Conservation (phyloP, 2,113 vertebrate genomes). For the Rhinichthys klamathensis region DNA sequence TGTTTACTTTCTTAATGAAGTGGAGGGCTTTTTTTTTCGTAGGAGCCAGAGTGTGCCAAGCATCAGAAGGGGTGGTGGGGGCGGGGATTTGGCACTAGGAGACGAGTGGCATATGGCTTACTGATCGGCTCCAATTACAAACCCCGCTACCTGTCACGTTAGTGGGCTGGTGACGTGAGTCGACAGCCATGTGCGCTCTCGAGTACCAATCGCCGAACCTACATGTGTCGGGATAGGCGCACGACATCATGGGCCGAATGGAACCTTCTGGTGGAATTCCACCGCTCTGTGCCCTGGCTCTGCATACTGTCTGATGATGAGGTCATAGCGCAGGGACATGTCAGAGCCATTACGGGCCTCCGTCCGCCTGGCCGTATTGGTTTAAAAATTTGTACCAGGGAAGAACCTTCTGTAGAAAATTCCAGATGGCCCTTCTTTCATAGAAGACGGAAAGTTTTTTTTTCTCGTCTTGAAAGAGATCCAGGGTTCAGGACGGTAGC, state of each 20-base stretch:
- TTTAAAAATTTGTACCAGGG: constrained; percentile 47
- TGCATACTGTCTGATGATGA: constrained; percentile 54
- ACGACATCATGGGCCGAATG: constrained; percentile 23
- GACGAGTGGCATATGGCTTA: constrained; percentile 73
- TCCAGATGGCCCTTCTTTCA: constrained; percentile 58
- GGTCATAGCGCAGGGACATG: constrained; percentile 52
- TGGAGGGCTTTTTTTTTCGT: constrained; percentile 83
- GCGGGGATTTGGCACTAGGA: constrained; percentile 44
- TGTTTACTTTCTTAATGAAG: constrained; percentile 99
- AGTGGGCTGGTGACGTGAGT: constrained; percentile 53
- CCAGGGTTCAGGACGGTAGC: constrained; percentile 31
- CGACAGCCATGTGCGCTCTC: constrained; percentile 54
- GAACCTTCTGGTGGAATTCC: constrained; percentile 51
- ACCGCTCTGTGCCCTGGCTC: constrained; percentile 46
- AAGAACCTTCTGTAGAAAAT: constrained; percentile 43
- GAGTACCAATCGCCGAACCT: constrained; percentile 14
- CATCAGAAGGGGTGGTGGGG: constrained; percentile 47
- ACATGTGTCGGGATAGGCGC: background rate
- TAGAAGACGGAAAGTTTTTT: constrained; percentile 48
- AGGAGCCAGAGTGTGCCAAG: constrained; percentile 60
- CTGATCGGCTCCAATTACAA: constrained; percentile 73
- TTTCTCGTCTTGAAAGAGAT: constrained; percentile 31
- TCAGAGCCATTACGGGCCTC: constrained; percentile 52
- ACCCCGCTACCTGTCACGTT: constrained; percentile 61
- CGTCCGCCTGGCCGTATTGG: constrained; percentile 14